These are phyloP conservation scores for Sycophila sp. DNA, from an alignment of 1,140 invertebrate species.

Conservation along the genomic window DNA sequence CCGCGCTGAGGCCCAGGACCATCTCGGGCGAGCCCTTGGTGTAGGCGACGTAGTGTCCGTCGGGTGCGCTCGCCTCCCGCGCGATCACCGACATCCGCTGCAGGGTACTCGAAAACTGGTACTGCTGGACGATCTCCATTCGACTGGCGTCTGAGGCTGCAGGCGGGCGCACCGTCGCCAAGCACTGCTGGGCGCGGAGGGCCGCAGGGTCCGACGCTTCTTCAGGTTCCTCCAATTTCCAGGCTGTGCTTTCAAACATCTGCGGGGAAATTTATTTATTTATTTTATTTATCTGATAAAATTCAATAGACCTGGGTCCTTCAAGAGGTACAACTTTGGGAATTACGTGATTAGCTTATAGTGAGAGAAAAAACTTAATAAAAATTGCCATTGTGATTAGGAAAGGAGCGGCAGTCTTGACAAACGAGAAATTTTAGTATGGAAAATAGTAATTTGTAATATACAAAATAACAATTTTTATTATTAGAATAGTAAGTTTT, in stretches of 20 bases:
- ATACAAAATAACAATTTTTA: too few relatives aligned
- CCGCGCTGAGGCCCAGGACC: slow-evolving; percentile 75
- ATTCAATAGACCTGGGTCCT: too few relatives aligned
- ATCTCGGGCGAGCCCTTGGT: slow-evolving; percentile 96
- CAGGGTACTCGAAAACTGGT: slow-evolving; percentile 91
- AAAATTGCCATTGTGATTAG: background rate
- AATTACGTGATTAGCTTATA: too few relatives aligned
- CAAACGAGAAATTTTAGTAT: too few relatives aligned
- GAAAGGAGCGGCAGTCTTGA: background rate
- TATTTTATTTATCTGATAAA: background rate
- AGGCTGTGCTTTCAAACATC: slow-evolving; percentile 86
- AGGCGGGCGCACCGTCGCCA: slow-evolving; percentile 74
- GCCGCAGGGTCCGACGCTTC: slow-evolving; percentile 73
- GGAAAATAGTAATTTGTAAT: too few relatives aligned
- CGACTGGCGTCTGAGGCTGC: slow-evolving; percentile 25
- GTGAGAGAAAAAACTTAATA: too few relatives aligned
- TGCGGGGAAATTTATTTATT: slow-evolving; percentile 43
- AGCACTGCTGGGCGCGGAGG: slow-evolving; percentile 75
- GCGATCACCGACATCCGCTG: slow-evolving; percentile 93
- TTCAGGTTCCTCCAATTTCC: slow-evolving; percentile 83
- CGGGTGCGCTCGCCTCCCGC: slow-evolving; percentile 72
- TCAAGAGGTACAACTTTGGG: too few relatives aligned
- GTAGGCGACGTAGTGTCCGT: slow-evolving; percentile 75
- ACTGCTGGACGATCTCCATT: slow-evolving; percentile 85
- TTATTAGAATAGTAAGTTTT: too few relatives aligned